Conservation (phyloP, 2,888 invertebrate species). For the Ctenicera cuprea region DNA sequence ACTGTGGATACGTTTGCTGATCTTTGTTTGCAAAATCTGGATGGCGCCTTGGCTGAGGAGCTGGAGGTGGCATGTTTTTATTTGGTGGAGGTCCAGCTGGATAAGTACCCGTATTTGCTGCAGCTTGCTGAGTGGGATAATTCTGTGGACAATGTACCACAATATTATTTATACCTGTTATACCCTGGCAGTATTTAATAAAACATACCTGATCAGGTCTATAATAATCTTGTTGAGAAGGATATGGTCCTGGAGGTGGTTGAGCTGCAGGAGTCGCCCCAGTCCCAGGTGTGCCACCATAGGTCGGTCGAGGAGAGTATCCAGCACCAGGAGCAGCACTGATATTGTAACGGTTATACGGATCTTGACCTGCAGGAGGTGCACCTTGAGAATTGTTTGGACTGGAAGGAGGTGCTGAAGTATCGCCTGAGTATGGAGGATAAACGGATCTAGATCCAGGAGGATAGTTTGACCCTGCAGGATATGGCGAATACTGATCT, state of each 20-base stretch:
- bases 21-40: conserved; percentile 87
- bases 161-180: conserved; percentile 14
- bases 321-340: conserved; percentile 62
- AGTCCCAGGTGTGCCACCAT: conserved; percentile 64
- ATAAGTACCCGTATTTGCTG: conserved; percentile 68
- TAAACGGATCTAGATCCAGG: conserved; percentile 86
- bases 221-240: conserved; percentile 76
- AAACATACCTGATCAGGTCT: conserved; percentile 71
- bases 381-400: conserved; percentile 61
- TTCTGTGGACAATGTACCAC: conserved; percentile 42
- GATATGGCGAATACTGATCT: conserved; percentile 77
- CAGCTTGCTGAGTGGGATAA: conserved; percentile 66
- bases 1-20: conserved; percentile 79
- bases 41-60: conserved; percentile 84
- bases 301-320: conserved; percentile 69
- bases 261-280: conserved; percentile 69
- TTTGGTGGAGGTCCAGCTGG: conserved; percentile 72
- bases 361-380: conserved; percentile 69
- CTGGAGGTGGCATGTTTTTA: conserved; percentile 79
- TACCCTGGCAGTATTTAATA: background rate
- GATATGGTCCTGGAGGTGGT: conserved; percentile 73
- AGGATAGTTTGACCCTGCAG: conserved; percentile 74
- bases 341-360: conserved; percentile 69
- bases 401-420: conserved; percentile 61
- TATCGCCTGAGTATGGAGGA: conserved; percentile 81